These are phyloP conservation scores for Muntiacus reevesi DNA, from an alignment of 2,113 vertebrate species.

Conservation along the genomic window DNA sequence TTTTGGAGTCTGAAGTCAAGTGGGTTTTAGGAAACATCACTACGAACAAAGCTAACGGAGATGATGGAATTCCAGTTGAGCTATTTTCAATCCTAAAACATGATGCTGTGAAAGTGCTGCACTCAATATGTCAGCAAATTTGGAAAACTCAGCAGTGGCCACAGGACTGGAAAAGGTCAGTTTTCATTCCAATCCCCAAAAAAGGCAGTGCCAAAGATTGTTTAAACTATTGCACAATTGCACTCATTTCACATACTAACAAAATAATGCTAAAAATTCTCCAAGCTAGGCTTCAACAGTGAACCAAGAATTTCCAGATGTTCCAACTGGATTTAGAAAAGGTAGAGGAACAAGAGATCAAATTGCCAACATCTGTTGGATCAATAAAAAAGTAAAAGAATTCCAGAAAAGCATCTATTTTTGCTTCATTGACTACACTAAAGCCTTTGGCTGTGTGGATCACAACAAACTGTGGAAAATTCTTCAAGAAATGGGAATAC, in stretches of 20 bases:
- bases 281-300: background rate
- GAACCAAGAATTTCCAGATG: background rate
- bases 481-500: background rate
- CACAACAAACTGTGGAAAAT: background rate
- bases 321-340: background rate
- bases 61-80: background rate
- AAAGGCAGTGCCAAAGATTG: background rate
- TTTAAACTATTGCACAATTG: background rate
- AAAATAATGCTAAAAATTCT: background rate
- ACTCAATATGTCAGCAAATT: background rate
- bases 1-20: background rate
- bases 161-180: background rate
- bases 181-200: background rate
- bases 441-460: background rate
- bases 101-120: background rate
- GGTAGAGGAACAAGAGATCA: background rate
- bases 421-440: background rate
- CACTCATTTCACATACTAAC: background rate
- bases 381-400: background rate
- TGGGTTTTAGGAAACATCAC: background rate
- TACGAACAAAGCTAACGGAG: background rate
- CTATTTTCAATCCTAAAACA: background rate
- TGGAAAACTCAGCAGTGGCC: background rate
- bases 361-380: background rate
- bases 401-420: background rate